These are phyloP conservation scores for Hemichromis elongatus DNA, from an alignment of 2,113 vertebrate genomes.

Conservation along the genomic window DNA sequence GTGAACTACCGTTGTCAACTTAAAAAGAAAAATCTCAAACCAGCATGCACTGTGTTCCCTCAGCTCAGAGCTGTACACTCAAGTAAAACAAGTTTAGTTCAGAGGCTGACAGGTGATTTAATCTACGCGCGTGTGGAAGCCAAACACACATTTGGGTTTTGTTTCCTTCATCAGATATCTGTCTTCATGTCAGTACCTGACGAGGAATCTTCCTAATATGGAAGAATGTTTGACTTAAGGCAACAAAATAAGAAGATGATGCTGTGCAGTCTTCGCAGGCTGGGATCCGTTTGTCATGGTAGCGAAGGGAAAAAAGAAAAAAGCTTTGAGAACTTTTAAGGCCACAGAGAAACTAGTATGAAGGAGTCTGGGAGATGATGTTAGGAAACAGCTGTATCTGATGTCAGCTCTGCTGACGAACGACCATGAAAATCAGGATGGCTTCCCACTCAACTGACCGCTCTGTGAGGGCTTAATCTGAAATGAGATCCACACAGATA, in stretches of 20 bases:
- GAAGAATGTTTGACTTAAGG: conserved; percentile 5
- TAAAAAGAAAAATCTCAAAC: background rate
- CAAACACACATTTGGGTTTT: background rate
- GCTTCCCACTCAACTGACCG: background rate
- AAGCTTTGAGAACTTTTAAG: background rate
- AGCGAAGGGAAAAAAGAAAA: background rate
- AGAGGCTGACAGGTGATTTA: background rate
- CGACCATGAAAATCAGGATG: background rate
- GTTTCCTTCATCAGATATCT: background rate
- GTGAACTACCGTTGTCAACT: background rate
- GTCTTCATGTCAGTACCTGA: conserved; percentile 27
- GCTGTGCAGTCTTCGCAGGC: background rate
- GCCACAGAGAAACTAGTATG: background rate
- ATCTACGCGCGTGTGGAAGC: background rate
- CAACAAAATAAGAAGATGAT: background rate
- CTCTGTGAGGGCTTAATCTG: background rate
- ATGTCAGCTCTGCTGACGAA: background rate
- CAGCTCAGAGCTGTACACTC: background rate
- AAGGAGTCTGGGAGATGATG: background rate
- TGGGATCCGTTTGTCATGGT: background rate
- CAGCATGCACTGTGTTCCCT: background rate
- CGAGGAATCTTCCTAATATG: background rate
- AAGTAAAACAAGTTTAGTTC: background rate
- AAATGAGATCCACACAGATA: conserved; percentile 7
- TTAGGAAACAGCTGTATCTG: background rate